Evolutionary conservation across 2,888 invertebrate species (phyloP).

Genomic region (Drosophila stalkeri): DNA sequence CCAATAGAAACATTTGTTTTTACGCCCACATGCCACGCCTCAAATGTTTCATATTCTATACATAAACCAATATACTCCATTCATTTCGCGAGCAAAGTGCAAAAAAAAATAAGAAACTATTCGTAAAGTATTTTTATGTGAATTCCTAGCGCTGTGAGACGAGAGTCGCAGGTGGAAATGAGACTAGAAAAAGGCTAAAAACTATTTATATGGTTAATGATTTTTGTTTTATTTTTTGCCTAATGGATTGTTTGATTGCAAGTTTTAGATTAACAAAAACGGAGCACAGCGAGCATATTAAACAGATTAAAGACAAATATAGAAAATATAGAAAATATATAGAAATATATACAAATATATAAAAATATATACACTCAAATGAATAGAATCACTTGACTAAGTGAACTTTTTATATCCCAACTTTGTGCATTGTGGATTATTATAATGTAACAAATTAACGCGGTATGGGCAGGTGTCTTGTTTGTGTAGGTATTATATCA

Average conservation of each 20-base stretch:
- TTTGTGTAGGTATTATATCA: too few species aligned
- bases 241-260: slow-evolving; percentile 13
- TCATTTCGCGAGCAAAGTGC: background rate
- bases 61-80: background rate
- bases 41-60: background rate
- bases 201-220: slow-evolving; percentile 10
- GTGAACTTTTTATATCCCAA: background rate
- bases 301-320: background rate
- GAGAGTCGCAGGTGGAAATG: background rate
- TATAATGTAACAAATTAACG: background rate
- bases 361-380: background rate
- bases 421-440: background rate
- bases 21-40: too few species aligned
- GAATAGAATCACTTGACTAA: background rate
- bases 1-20: too few species aligned
- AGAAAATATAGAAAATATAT: background rate
- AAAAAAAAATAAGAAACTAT: background rate
- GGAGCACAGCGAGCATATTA: background rate
- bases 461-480: too few species aligned
- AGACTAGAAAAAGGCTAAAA: slow-evolving; percentile 11
- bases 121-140: slow-evolving; percentile 10
- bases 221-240: background rate
- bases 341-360: background rate
- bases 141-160: background rate
- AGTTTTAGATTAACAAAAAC: background rate